Percentiles rank a stretch among this genome's conserved stretches.
Evolutionary conservation across 1,140 invertebrate genomes (phyloP).

Genomic region (Heliothis subflexa): DNA sequence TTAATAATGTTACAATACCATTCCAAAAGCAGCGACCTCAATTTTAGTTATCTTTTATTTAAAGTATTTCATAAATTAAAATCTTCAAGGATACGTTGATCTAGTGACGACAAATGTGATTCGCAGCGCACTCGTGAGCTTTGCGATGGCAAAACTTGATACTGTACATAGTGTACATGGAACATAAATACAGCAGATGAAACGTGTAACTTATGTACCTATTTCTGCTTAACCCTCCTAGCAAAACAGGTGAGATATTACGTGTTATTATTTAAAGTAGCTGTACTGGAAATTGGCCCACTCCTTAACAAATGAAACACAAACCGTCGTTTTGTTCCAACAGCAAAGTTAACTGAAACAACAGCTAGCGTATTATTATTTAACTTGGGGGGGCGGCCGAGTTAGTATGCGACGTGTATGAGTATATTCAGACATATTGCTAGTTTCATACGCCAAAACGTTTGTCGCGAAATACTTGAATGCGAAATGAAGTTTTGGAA

Average conservation of each 20-base stretch:
- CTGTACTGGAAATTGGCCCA: slow-evolving; percentile 8
- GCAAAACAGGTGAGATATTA: too few species aligned
- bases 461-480: slow-evolving; percentile 41
- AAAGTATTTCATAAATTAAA: too few species aligned
- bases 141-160: too few species aligned
- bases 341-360: slow-evolving; percentile 2
- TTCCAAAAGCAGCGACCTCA: too few species aligned
- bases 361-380: slow-evolving; percentile 19
- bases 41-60: too few species aligned
- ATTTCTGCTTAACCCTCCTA: too few species aligned
- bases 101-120: too few species aligned
- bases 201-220: too few species aligned
- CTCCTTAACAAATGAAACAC: not conserved
- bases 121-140: too few species aligned
- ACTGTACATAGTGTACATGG: too few species aligned
- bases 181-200: too few species aligned
- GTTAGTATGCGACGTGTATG: slow-evolving; percentile 26
- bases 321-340: not conserved
- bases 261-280: not conserved
- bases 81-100: too few species aligned
- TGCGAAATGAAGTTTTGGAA: slow-evolving; percentile 23
- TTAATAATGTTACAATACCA: not conserved
- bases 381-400: slow-evolving; percentile 1
- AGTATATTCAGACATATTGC: slow-evolving; percentile 29
- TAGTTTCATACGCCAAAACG: slow-evolving; percentile 31